phyloP scores from a whole-genome alignment of 2,113 vertebrate genomes.

The Azemiops feae region DNA sequence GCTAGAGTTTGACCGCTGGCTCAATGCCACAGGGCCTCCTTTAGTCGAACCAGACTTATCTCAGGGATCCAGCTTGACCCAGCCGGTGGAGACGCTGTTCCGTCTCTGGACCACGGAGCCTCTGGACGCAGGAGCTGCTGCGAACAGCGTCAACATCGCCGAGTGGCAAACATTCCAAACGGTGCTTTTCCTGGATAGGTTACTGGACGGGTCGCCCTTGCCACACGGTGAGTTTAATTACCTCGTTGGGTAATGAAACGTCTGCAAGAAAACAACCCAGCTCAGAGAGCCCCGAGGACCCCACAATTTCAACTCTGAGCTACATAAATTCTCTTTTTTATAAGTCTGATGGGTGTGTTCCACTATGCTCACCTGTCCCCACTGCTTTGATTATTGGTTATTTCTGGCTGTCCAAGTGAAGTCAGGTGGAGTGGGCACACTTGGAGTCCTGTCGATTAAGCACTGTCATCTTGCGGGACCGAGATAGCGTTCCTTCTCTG shows the following conservation, averaged over 20 bases:
- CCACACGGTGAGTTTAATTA: constrained; percentile 76
- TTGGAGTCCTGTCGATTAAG: neutral
- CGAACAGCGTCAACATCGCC: constrained; percentile 79
- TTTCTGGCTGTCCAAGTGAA: neutral
- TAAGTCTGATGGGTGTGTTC: neutral
- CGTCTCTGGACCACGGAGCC: constrained; percentile 80
- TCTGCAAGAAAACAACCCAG: neutral
- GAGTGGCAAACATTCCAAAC: constrained; percentile 95
- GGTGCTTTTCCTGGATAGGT: constrained; percentile 91
- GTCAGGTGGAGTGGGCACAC: neutral
- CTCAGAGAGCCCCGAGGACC: neutral
- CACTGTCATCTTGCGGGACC: neutral
- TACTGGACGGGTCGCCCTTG: constrained; percentile 86
- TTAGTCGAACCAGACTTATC: constrained; percentile 90
- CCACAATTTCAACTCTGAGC: neutral
- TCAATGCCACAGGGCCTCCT: constrained; percentile 87
- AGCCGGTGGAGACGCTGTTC: constrained; percentile 85
- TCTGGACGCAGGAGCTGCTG: constrained; percentile 72
- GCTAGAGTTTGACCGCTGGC: constrained; percentile 93
- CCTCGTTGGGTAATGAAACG: neutral
- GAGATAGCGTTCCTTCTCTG: neutral
- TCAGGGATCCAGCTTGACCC: constrained; percentile 82
- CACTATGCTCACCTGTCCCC: too few relatives aligned
- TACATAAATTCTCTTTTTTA: neutral
- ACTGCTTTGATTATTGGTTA: neutral